Base-by-base conservation (phyloP, 2,113 vertebrate species). In the Perca fluviatilis region DNA sequence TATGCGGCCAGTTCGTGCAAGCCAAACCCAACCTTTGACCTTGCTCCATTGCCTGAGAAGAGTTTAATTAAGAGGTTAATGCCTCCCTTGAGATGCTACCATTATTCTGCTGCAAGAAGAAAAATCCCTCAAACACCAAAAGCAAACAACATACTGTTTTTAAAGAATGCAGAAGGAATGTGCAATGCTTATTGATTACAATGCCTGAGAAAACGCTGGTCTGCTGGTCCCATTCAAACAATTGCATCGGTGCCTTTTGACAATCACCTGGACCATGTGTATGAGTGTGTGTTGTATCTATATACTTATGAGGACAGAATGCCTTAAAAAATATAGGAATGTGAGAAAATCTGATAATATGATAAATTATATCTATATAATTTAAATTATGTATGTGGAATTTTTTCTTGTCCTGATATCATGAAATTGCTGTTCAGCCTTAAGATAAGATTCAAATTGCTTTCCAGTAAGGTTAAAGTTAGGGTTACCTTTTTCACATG, bases 1-100 rank as follows among this genome's bases (percentile, higher is more conserved):
- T 91, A 93, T 89, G 95, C 93, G 78, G 91, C 94, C 96, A 93
- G 97, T 96, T 96, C 96, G 96, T 98, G 97, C 96, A 97, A 98
- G 95, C 95, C 80, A 92, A 95, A 71, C 87, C 93, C 91, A 91
- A 97, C 86, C 96, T 96, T 92, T 97, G 81, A 96, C 94, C 94
- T 85, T 21, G 93, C 96, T 93, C 94, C 84, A 75, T 94, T 95
- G 94, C 85, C 75, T 83, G 90, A 92, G 86, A 83, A 56, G 79
- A 83, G 80, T 60, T 84, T 62, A 68, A 27, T 27, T 27, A 75
- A 79, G 61, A 27, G 69, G 11, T 86, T 85, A 40, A 82, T 82
- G 77, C 79, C 67, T 79, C 77, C 69, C 46, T 81, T 74, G 19
- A 66, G 71, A 57, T 82, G 27, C 74, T 57, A 33, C 19, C 67